Conservation (phyloP, 2,113 vertebrate species). For the Semicossyphus pulcher region DNA sequence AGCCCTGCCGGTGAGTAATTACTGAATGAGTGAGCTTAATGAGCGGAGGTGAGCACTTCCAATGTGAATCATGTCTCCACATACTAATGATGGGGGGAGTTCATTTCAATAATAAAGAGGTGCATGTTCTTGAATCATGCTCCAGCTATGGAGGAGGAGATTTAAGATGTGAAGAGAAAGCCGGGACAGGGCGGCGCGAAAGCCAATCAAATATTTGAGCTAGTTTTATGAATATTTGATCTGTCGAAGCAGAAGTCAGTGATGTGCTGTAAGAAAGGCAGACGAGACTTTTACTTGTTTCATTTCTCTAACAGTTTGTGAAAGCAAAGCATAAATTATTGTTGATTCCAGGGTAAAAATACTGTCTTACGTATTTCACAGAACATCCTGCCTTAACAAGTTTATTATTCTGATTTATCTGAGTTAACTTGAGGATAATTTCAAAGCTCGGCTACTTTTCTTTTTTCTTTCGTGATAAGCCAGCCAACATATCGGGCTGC, state of each 20-base stretch:
- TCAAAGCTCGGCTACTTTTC: neutral
- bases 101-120: conserved; percentile 64
- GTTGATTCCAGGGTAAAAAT: neutral
- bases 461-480: conserved; percentile 7
- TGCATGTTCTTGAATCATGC: conserved; percentile 61
- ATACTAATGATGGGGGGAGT: conserved; percentile 62
- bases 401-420: conserved; percentile 29
- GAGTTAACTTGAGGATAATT: conserved; percentile 34
- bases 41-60: conserved; percentile 69
- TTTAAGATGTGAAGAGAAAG: conserved; percentile 57
- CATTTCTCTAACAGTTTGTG: conserved; percentile 18
- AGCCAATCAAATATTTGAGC: conserved; percentile 65
- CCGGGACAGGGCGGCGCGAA: conserved; percentile 13
- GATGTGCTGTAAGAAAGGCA: conserved; percentile 42
- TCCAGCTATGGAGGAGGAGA: conserved; percentile 45
- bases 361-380: neutral
- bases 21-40: conserved; percentile 63
- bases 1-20: conserved; percentile 57
- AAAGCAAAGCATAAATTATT: conserved; percentile 9
- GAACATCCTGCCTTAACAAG: neutral
- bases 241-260: conserved; percentile 30
- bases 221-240: conserved; percentile 61
- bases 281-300: conserved; percentile 28
- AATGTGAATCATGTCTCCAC: conserved; percentile 56
- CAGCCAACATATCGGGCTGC: conserved; percentile 32